Conservation (phyloP, 2,888 invertebrate genomes). For the Yponomeuta cagnagella region DNA sequence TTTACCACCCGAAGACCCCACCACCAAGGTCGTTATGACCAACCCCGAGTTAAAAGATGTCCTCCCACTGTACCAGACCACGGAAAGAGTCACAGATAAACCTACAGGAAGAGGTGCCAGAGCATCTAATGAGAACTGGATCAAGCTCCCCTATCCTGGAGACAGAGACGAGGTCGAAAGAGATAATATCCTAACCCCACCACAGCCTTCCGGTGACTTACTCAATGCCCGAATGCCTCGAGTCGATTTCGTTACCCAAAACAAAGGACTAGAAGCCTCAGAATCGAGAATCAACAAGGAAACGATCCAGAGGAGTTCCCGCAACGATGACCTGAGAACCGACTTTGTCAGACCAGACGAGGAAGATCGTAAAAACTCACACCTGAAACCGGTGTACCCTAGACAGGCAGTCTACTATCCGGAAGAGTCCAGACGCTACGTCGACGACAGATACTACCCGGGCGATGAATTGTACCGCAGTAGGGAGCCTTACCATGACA, state of each 20-base stretch:
- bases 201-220: slow-evolving; percentile 71
- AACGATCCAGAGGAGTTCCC: slow-evolving; percentile 55
- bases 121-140: slow-evolving; percentile 77
- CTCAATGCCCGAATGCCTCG: slow-evolving; percentile 77
- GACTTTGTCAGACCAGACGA: slow-evolving; percentile 66
- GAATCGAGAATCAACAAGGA: slow-evolving; percentile 71
- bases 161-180: slow-evolving; percentile 45
- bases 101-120: slow-evolving; percentile 77
- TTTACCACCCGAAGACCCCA: slow-evolving; percentile 53
- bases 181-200: slow-evolving; percentile 67
- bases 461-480: slow-evolving; percentile 59
- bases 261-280: slow-evolving; percentile 66
- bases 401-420: slow-evolving; percentile 68
- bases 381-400: slow-evolving; percentile 56
- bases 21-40: slow-evolving; percentile 59
- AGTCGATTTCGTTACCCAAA: slow-evolving; percentile 81
- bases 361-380: slow-evolving; percentile 29
- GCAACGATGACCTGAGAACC: slow-evolving; percentile 60
- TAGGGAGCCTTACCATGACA: slow-evolving; percentile 60
- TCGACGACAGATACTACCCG: slow-evolving; percentile 56
- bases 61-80: slow-evolving; percentile 51
- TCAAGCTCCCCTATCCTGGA: slow-evolving; percentile 73
- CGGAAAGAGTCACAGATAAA: slow-evolving; percentile 64
- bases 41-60: slow-evolving; percentile 47
- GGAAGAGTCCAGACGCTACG: slow-evolving; percentile 59